These are phyloP conservation scores for Tetragnatha montana DNA, from an alignment of 2,888 invertebrate species.

Conservation along the genomic window DNA sequence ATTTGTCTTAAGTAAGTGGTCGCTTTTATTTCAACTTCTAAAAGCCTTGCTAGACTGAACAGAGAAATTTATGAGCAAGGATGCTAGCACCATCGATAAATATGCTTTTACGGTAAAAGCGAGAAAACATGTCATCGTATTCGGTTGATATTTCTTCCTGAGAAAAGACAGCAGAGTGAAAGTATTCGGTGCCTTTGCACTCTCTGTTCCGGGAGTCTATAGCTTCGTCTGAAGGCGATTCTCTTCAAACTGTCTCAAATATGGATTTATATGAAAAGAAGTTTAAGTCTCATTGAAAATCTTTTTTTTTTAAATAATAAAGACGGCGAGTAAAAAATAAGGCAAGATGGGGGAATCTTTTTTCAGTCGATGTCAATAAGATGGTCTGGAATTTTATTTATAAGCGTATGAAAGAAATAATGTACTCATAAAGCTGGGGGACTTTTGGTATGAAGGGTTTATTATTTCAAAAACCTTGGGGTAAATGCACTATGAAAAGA, in stretches of 20 bases:
- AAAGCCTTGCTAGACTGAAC: constrained; percentile 19
- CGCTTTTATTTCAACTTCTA: constrained; percentile 39
- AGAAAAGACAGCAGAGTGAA: background rate
- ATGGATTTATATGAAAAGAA: background rate
- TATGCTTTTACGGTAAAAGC: constrained; percentile 16
- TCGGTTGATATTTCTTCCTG: background rate
- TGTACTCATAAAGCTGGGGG: no score
- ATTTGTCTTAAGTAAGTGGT: constrained; percentile 15
- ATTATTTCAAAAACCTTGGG: no score
- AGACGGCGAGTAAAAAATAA: background rate
- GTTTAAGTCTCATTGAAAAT: background rate
- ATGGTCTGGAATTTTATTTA: background rate
- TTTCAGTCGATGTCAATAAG: background rate
- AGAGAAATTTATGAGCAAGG: constrained; percentile 18
- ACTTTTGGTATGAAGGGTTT: no score
- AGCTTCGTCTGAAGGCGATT: background rate
- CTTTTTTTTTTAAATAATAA: background rate
- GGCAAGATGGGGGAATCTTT: background rate
- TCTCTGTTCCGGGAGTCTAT: background rate
- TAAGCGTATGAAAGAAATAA: no score
- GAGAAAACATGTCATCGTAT: constrained; percentile 23
- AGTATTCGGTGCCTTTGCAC: background rate
- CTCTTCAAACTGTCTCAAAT: background rate
- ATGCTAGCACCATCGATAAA: constrained; percentile 12
- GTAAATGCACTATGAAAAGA: no score